Conservation (phyloP, 1,140 invertebrate genomes). For the Drosophila sechellia region DNA sequence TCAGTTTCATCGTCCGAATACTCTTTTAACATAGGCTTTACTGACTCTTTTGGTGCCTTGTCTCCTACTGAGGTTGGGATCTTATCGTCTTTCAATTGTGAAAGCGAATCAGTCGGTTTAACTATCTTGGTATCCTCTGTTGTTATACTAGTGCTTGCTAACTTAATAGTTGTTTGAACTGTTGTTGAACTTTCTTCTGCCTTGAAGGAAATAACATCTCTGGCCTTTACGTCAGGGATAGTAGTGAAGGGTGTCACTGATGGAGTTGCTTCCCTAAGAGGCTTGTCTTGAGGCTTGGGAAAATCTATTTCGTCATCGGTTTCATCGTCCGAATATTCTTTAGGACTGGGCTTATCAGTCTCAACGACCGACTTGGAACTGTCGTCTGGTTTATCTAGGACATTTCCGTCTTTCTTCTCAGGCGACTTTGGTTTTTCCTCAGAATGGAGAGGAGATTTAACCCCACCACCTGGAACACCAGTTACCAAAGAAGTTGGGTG, state of each 20-base stretch:
- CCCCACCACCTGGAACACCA: no score
- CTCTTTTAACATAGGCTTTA: not conserved
- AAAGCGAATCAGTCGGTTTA: no score
- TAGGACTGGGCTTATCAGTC: not conserved
- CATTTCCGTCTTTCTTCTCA: not conserved
- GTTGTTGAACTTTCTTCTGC: no score
- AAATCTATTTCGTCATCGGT: not conserved
- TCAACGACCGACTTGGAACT: conserved; percentile 16
- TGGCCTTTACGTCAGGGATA: not conserved
- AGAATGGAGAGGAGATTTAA: not conserved
- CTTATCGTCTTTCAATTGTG: not conserved
- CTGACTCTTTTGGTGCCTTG: not conserved
- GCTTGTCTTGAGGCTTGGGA: conserved; percentile 8
- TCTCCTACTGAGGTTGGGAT: not conserved
- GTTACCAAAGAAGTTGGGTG: no score
- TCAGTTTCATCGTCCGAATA: no score
- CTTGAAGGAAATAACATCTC: not conserved
- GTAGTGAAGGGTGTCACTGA: not conserved
- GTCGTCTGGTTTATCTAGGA: conserved; percentile 5
- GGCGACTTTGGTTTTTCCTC: not conserved
- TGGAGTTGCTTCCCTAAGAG: not conserved
- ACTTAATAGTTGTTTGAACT: no score
- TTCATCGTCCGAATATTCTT: conserved; percentile 16
- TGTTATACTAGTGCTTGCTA: no score
- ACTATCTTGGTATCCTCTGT: no score